Evolutionary conservation across 2,113 vertebrate genomes (phyloP).

Genomic region (Ophthalmolycus amberensis): DNA sequence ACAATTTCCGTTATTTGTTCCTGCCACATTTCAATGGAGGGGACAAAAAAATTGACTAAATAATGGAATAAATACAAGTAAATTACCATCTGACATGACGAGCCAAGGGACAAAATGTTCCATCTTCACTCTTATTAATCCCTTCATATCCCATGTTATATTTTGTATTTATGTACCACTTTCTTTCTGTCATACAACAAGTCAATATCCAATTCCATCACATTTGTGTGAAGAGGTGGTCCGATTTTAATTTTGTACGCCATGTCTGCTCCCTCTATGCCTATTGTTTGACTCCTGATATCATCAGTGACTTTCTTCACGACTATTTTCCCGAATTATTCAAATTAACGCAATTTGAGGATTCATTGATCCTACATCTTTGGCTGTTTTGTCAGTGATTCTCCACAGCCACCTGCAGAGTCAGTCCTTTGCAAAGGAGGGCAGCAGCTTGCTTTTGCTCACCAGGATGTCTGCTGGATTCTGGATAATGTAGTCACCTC

Average conservation of each 20-base stretch:
- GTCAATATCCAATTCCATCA: background rate
- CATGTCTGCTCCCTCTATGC: no score
- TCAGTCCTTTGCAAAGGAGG: slow-evolving; percentile 11
- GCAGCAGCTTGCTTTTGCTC: background rate
- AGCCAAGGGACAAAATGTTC: background rate
- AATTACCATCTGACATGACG: no score
- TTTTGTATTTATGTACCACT: background rate
- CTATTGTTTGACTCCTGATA: background rate
- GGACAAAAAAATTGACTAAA: background rate
- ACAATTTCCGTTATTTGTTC: background rate
- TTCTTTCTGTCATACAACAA: background rate
- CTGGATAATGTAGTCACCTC: background rate
- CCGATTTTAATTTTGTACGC: background rate
- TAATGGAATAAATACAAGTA: no score
- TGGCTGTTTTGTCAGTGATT: background rate
- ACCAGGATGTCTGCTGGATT: background rate
- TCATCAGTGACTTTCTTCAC: background rate
- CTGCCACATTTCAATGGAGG: background rate
- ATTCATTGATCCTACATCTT: background rate
- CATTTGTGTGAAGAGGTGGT: background rate
- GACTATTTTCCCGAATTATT: background rate
- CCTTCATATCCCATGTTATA: background rate
- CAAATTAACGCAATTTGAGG: background rate
- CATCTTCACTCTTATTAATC: background rate
- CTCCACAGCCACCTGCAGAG: background rate